A percentile compares a stretch with the other conserved stretches of the same genome.
phyloP scores from a whole-genome alignment of 2,888 invertebrate species.

The Lepetodrilus schrolli region DNA sequence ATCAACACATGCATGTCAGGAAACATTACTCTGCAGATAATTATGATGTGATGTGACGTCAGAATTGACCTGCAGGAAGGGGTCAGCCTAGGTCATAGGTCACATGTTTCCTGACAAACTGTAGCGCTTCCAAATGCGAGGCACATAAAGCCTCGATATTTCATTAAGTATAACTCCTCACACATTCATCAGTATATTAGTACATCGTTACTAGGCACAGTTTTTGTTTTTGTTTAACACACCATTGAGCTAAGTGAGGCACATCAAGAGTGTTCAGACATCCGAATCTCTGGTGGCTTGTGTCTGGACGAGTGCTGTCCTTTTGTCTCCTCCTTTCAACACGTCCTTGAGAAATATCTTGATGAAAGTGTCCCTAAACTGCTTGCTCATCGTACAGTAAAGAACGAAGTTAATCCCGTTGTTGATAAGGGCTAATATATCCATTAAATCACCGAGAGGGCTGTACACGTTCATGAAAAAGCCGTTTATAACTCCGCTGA shows the following conservation, averaged over 20 bases:
- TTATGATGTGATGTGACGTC: conserved; percentile 15
- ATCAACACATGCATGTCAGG: neutral
- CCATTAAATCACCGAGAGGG: conserved; percentile 84
- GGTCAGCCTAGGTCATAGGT: conserved; percentile 16
- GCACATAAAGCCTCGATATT: neutral
- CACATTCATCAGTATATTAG: neutral
- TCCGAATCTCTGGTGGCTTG: conserved; percentile 62
- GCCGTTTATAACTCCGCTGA: conserved; percentile 85
- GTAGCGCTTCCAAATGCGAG: neutral
- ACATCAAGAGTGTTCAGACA: conserved; percentile 43
- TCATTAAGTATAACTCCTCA: neutral
- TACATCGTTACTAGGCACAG: conserved; percentile 14
- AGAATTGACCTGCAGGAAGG: conserved; percentile 16
- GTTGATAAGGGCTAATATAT: conserved; percentile 90
- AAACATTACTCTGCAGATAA: conserved; percentile 15
- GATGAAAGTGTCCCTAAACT: conserved; percentile 83
- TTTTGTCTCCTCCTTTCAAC: conserved; percentile 46
- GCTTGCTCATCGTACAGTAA: conserved; percentile 94
- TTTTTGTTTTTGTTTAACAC: too few species aligned
- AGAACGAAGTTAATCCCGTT: conserved; percentile 94
- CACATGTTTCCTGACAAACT: conserved; percentile 12
- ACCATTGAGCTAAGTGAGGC: neutral
- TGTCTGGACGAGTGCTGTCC: conserved; percentile 53
- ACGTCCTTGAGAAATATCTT: conserved; percentile 79
- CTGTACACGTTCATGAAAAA: conserved; percentile 81